These are phyloP conservation scores for Atrina japonica DNA, from an alignment of 2,888 invertebrate genomes.

Conservation along the genomic window DNA sequence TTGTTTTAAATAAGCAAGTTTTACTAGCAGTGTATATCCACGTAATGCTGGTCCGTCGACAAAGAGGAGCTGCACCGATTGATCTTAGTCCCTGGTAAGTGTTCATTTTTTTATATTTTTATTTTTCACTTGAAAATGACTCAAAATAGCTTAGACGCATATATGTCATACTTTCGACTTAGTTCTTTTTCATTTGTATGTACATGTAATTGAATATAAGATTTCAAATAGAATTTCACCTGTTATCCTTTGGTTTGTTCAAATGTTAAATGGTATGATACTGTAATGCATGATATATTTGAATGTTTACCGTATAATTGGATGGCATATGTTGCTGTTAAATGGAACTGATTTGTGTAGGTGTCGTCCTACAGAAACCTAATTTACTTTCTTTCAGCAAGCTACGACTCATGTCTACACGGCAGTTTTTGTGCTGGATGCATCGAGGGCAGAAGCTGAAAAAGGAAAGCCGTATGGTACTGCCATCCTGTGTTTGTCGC, in stretches of 20 bases:
- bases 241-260: no score
- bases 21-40: conserved; percentile 62
- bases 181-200: no score
- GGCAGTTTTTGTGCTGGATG: conserved; percentile 64
- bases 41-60: conserved; percentile 58
- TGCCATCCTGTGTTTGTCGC: conserved; percentile 59
- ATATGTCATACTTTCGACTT: no score
- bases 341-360: no score
- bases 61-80: conserved; percentile 56
- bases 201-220: no score
- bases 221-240: no score
- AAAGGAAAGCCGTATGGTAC: conserved; percentile 56
- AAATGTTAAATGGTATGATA: no score
- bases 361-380: no score
- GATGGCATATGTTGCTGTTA: no score
- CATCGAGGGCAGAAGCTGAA: conserved; percentile 58
- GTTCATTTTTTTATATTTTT: neutral
- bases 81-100: conserved; percentile 61
- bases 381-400: conserved; percentile 54
- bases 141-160: no score
- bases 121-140: neutral
- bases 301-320: no score
- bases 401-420: conserved; percentile 58
- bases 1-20: conserved; percentile 60
- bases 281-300: no score